Base-by-base conservation (phyloP, 1,140 invertebrate genomes). In the Bursaphelenchus mucronatus region DNA sequence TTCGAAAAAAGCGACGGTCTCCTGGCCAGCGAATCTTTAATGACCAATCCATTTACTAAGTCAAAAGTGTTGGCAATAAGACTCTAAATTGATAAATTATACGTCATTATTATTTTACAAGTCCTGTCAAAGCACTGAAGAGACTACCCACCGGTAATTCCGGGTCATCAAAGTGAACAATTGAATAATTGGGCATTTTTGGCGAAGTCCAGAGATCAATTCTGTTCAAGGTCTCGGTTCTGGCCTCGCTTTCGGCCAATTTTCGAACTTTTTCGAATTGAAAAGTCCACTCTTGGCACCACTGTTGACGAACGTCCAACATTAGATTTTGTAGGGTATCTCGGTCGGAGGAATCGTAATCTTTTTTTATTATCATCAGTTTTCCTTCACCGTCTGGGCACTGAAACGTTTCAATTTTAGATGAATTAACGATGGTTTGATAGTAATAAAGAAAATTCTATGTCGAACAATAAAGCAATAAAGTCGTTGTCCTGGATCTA, bases 291-390 rank as follows among this genome's bases (percentile, higher is more conserved):
- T 76, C 67, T 30, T n/a, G n/a, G 19, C 30, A 67, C 73, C 70
- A 76, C 11, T 61, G 17, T 51, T 53, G 47, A 30, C 59, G 43
- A 3, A 72, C 49, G 6, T 15, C 39, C n/a, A 73, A 40, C 15
- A 72, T 21, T 11, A 75, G 51, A 41, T 43, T 53, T 9, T 67
- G 43, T 19, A 54, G 54, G 19, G 15, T 30, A 8, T 55, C 17
- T 17, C 68, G 65, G 45, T 68, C 65, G 8, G 41, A 19, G 30
- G 49, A 53, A 11, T 17, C 15, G 11, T 13, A 30, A 21, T 72
- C 71, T 51, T 74, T 73, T 53, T 72, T 72, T 7, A 75, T 54
- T 11, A 72, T 63, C 10, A 72, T 39, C 46, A 69, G 62, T 63
- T 44, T 59, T 30, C 67, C 59, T 15, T 57, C n/a, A 50, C 54